These are phyloP conservation scores for Lagothrix lagotricha DNA, from an alignment of 2,797 vertebrate species.

Conservation along the genomic window DNA sequence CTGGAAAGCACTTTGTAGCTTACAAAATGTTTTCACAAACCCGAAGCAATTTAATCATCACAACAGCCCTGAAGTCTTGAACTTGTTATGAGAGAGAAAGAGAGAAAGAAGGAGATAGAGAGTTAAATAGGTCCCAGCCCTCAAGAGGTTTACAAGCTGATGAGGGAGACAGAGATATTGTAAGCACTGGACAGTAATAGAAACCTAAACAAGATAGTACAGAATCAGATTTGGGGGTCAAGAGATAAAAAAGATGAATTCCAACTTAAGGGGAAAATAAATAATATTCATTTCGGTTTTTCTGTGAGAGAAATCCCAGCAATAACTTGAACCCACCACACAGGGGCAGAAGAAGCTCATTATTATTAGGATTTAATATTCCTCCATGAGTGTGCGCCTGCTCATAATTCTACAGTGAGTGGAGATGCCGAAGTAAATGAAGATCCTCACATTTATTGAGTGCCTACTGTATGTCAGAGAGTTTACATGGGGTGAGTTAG, in stretches of 20 bases:
- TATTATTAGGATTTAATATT: too few species aligned
- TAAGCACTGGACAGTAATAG: fast-evolving
- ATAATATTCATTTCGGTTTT: not conserved
- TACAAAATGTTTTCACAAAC: not conserved
- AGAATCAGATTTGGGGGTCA: not conserved
- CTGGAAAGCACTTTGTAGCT: not conserved
- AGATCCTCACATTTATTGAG: not conserved
- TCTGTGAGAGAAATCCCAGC: not conserved
- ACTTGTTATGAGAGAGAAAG: not conserved
- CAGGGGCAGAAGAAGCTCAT: conserved; percentile 7
- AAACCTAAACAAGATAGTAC: not conserved
- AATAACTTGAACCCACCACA: conserved; percentile 44
- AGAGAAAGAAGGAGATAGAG: not conserved
- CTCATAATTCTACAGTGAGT: fast-evolving
- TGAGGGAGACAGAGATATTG: not conserved
- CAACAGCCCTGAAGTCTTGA: not conserved
- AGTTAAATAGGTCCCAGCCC: not conserved
- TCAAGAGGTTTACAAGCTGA: not conserved
- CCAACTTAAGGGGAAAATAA: not conserved
- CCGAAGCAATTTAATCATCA: not conserved
- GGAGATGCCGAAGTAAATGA: not conserved
- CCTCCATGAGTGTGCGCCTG: fast-evolving
- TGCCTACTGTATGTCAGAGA: not conserved
- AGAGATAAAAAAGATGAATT: not conserved
- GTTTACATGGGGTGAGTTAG: too few species aligned